Conservation (phyloP, 1,140 invertebrate genomes). For the Glossosoma conforme region DNA sequence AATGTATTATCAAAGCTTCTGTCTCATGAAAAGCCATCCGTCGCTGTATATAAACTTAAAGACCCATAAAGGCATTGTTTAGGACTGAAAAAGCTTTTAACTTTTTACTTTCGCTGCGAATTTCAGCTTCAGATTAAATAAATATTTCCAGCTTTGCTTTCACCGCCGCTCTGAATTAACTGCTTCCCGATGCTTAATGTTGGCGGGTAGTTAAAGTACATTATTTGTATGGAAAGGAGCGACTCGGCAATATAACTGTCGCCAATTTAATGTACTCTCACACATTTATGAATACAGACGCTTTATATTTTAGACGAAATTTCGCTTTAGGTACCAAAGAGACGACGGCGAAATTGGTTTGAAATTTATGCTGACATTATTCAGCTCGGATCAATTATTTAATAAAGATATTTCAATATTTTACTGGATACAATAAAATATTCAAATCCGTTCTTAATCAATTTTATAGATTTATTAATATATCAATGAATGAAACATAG, state of each 20-base stretch:
- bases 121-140: not conserved
- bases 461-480: no score
- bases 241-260: not conserved
- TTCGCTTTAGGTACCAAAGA: no score
- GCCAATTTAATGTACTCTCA: not conserved
- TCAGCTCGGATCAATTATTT: no score
- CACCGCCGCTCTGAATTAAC: not conserved
- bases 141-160: not conserved
- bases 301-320: no score
- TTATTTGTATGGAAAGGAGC: not conserved
- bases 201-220: not conserved
- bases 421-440: no score
- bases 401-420: no score
- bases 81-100: conserved; percentile 1
- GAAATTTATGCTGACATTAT: no score
- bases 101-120: not conserved
- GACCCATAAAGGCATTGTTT: not conserved
- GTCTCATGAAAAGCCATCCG: not conserved
- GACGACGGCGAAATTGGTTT: no score
- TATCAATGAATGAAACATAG: no score
- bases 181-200: not conserved
- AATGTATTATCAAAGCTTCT: not conserved
- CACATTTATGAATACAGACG: not conserved
- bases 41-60: not conserved
- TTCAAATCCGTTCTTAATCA: no score